Base-by-base conservation (phyloP, 1,140 invertebrate genomes). In the Drosophila insularis region DNA sequence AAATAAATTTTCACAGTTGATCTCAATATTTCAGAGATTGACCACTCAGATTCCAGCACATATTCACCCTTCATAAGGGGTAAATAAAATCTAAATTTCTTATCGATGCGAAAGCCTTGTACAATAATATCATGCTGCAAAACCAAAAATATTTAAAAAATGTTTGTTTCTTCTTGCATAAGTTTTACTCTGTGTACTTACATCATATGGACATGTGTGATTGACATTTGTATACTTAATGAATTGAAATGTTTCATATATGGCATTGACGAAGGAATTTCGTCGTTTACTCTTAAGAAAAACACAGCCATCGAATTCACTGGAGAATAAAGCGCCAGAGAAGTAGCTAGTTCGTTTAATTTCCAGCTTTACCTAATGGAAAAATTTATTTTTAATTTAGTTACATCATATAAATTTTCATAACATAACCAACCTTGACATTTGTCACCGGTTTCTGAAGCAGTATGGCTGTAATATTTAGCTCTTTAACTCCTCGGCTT, bases 81-180 rank as follows among this genome's bases (percentile, higher is more conserved):
- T 50, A 50, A 21, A 50, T 50, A 50, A 19, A 50, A 50, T 11
- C 43, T 17, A 11, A 50, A 50, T 21, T 50, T 21, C 0, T 70
- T 10, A 40, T 63, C 66, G 4, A 77, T 27, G 0, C 23, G 58
- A 21, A 74, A 10, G 14, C 37, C 46, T 23, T 66, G 13, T 0
- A 74, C 0, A 10, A 74, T 43, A 0, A 77, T 0, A 37, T 77
- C 74, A 14, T 77, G 71, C 74, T 77, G 10, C 2, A n/a, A 37
- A 39, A n/a, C n/a, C n/a, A n/a, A 64, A 23, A n/a, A 37, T n/a
- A n/a, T n/a, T n/a, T n/a, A 13, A n/a, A 37, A 10, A 35, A 35
- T 0, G 7, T 35, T 35, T 35, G 2, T 27, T 27, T 27, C 4
- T 27, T 27, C 0, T 1, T 27, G 27, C 27, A 27, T 27, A 27